Base-by-base conservation (phyloP, 1,140 invertebrate species). In the Macrobrachium nipponense region DNA sequence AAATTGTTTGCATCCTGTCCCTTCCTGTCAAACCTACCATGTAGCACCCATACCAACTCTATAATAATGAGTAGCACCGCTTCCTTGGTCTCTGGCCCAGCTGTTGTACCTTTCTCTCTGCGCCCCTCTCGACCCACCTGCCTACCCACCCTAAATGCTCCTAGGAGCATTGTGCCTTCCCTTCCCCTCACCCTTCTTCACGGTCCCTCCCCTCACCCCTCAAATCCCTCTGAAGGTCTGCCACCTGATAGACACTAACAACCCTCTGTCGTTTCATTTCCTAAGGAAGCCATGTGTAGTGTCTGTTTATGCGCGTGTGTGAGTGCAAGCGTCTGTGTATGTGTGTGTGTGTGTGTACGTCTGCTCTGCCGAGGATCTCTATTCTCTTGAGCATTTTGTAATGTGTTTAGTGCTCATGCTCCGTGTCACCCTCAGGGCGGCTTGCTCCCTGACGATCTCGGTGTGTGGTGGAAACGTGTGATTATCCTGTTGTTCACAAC, bases 391-490 rank as follows among this genome's bases (percentile, higher is more conserved):
- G 51, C 51, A 51, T 51, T 51, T 51, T 51, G 51, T 51, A 51
- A 51, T 51, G 51, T 51, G 51, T 51, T 51, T 51, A 51, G 51
- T 51, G 51, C 51, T 76, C 44, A 59, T 76, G 20, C 44, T 76
- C 15, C 20, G 20, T n/a, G 20, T 76, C 73, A 20, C n/a, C 51
- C 36, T 51, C 20, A 20, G 73, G 36, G 64, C n/a, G 58, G 44
- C 10, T 51, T 27, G 36, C 60, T 58, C 23, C 36, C 10, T 17
- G 60, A 44, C 23, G 84, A 80, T 80, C 77, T 70, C 64, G 78
- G 90, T 93, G 94, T 77, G 94, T 93, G 89, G 92, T 94, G 90
- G 82, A 78, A 79, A 85, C 75, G 75, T 85, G 82, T 85, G 62
- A 85, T 85, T 85, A 85, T 85, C 82, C 66, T 78, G 76, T 85